A percentile compares a stretch with the other conserved stretches of the same genome.
These are phyloP conservation scores for Sitobion miscanthi DNA, from an alignment of 1,140 invertebrate genomes.

Conservation along the genomic window DNA sequence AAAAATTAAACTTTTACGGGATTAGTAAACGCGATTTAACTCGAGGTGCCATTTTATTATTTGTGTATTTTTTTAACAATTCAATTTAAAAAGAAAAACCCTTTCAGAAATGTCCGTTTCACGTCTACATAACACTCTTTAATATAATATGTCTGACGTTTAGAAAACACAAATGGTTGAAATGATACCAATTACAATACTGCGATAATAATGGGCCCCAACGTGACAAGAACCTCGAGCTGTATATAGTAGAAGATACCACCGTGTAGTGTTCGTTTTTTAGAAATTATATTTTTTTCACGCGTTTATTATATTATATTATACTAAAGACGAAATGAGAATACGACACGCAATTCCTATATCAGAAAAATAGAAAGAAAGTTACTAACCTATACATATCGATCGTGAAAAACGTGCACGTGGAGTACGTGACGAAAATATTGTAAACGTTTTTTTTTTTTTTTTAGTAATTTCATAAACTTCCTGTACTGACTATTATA, in stretches of 20 bases:
- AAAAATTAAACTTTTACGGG: background rate
- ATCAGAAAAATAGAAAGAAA: slow-evolving; percentile 19
- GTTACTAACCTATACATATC: background rate
- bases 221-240: background rate
- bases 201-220: background rate
- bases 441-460: slow-evolving; percentile 6
- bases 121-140: background rate
- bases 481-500: background rate
- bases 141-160: background rate
- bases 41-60: background rate
- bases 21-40: background rate
- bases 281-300: slow-evolving; percentile 15
- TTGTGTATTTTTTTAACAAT: background rate
- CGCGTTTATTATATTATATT: slow-evolving; percentile 15
- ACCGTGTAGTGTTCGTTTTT: background rate
- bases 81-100: background rate
- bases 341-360: background rate
- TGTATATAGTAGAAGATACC: background rate
- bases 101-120: background rate
- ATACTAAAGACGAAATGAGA: background rate
- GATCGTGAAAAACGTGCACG: slow-evolving; percentile 13
- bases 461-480: background rate
- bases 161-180: background rate
- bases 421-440: slow-evolving; percentile 1
- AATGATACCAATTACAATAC: slow-evolving; percentile 17